Evolutionary conservation across 2,113 vertebrate species (phyloP).

Genomic region (Eira barbara): DNA sequence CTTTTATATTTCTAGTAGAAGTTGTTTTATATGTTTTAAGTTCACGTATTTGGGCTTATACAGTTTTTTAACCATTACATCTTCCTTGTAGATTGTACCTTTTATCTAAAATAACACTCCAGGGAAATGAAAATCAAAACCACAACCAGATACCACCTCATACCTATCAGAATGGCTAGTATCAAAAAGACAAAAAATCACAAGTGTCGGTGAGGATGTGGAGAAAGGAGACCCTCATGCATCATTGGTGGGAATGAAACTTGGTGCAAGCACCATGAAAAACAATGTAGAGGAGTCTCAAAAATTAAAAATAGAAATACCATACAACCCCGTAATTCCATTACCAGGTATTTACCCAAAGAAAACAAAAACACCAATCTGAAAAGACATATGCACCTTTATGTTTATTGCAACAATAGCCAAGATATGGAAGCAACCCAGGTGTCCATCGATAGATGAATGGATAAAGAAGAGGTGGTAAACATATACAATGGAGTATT

Average conservation of each 20-base stretch:
- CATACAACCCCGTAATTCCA: neutral
- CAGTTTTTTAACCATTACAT: neutral
- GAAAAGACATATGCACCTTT: neutral
- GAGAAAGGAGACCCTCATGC: neutral
- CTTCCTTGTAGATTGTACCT: neutral
- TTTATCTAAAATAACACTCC: neutral
- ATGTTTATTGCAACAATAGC: neutral
- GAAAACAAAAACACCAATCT: neutral
- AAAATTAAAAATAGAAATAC: neutral
- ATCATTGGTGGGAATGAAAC: neutral
- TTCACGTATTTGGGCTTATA: neutral
- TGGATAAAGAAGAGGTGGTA: neutral
- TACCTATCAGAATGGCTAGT: neutral
- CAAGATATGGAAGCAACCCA: neutral
- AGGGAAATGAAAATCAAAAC: neutral
- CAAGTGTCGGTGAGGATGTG: neutral
- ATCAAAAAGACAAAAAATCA: neutral
- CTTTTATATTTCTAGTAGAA: neutral
- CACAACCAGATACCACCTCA: neutral
- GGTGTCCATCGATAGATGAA: neutral
- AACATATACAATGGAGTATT: neutral
- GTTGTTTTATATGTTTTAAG: neutral
- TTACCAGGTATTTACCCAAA: neutral
- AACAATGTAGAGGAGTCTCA: neutral
- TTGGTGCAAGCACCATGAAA: neutral